Conservation (phyloP, 2,888 invertebrate genomes). For the Acanthopleura granulata region DNA sequence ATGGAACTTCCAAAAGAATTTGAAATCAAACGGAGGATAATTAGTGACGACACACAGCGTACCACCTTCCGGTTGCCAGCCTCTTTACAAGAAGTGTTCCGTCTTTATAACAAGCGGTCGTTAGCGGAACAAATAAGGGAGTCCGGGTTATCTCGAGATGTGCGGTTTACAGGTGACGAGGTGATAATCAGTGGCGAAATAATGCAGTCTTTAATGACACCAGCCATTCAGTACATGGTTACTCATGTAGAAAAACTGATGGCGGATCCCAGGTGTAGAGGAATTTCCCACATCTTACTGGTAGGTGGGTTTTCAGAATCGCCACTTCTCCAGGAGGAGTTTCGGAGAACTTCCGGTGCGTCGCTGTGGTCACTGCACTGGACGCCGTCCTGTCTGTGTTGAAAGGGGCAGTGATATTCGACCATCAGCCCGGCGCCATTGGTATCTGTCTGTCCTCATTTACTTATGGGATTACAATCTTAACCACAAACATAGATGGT, state of each 20-base stretch:
- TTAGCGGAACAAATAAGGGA: background rate
- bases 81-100: background rate
- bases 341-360: slow-evolving; percentile 21
- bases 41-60: slow-evolving; percentile 16
- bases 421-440: slow-evolving; percentile 30
- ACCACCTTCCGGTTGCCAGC: slow-evolving; percentile 23
- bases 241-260: slow-evolving; percentile 22
- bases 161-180: background rate
- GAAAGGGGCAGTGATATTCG: slow-evolving; percentile 17
- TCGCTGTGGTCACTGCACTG: slow-evolving; percentile 26
- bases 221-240: slow-evolving; percentile 21
- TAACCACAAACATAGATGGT: slow-evolving; percentile 17
- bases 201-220: slow-evolving; percentile 11
- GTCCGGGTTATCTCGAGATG: background rate
- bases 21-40: slow-evolving; percentile 30
- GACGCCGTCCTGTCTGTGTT: slow-evolving; percentile 32
- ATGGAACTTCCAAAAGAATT: slow-evolving; percentile 31
- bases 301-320: slow-evolving; percentile 31
- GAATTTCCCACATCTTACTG: slow-evolving; percentile 9
- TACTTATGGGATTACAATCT: slow-evolving; percentile 26
- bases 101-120: background rate
- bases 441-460: slow-evolving; percentile 28
- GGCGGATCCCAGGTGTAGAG: background rate
- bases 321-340: slow-evolving; percentile 26
- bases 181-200: background rate